These are phyloP conservation scores for Arctopsyche grandis DNA, from an alignment of 1,140 invertebrate species.

Conservation along the genomic window DNA sequence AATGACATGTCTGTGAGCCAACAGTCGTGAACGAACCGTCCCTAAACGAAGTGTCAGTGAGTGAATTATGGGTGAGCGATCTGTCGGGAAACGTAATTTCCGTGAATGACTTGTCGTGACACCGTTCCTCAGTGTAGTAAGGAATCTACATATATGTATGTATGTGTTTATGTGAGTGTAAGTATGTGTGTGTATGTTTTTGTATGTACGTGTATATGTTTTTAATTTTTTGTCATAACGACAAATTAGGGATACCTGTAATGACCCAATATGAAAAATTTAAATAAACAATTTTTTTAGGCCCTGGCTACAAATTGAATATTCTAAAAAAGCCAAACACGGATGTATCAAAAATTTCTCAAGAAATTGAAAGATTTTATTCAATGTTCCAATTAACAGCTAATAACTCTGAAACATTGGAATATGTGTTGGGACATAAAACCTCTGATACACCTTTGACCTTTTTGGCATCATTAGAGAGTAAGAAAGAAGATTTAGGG, in stretches of 20 bases:
- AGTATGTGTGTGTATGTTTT: too few relatives aligned
- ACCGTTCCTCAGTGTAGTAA: too few relatives aligned
- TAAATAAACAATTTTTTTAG: constrained; percentile 43
- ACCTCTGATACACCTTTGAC: not conserved
- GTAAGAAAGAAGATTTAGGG: constrained; percentile 62
- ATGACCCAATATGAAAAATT: not conserved
- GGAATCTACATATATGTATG: too few relatives aligned
- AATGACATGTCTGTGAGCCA: too few relatives aligned
- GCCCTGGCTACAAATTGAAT: constrained; percentile 56
- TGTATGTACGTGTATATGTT: too few relatives aligned
- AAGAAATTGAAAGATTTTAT: constrained; percentile 58
- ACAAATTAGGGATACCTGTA: not conserved
- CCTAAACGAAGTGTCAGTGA: too few relatives aligned
- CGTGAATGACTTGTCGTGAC: too few relatives aligned
- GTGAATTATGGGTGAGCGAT: too few relatives aligned
- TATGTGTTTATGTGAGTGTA: too few relatives aligned
- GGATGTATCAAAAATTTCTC: not conserved
- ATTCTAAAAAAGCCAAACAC: constrained; percentile 30
- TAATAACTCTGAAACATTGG: not conserved
- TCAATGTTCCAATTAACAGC: not conserved
- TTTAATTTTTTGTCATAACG: not conserved
- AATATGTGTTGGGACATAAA: not conserved
- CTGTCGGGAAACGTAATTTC: too few relatives aligned
- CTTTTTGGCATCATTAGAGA: constrained; percentile 69
- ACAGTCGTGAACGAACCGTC: too few relatives aligned